Evolutionary conservation across 2,888 invertebrate species (phyloP).

Genomic region (Taphrorychus bicolor): DNA sequence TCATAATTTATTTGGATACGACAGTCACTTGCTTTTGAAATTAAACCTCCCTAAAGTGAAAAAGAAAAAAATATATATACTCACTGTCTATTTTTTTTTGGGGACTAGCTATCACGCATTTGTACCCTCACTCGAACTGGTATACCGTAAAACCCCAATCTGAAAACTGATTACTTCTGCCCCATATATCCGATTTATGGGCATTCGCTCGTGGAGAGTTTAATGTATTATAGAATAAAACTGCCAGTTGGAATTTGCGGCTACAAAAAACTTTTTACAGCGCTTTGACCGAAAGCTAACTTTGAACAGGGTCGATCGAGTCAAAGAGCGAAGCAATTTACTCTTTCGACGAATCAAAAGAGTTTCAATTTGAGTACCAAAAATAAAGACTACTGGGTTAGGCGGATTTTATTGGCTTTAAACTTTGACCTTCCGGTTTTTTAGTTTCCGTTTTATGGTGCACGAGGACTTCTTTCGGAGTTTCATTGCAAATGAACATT

Average conservation of each 20-base stretch:
- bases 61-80: too few species aligned
- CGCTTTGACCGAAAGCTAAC: constrained; percentile 5
- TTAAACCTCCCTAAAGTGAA: too few species aligned
- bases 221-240: neutral
- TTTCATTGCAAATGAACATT: neutral
- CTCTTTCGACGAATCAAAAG: neutral
- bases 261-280: constrained; percentile 1
- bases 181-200: neutral
- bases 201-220: neutral
- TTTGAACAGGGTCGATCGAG: neutral
- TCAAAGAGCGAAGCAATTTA: constrained; percentile 4
- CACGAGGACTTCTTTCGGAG: neutral
- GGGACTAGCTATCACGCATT: too few species aligned
- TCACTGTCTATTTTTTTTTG: too few species aligned
- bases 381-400: neutral
- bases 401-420: neutral
- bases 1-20: too few species aligned
- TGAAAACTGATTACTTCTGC: neutral
- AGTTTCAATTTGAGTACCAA: neutral
- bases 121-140: too few species aligned
- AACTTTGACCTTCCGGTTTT: neutral
- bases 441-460: neutral
- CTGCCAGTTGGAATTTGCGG: neutral
- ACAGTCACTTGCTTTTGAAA: too few species aligned
- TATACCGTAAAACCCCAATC: too few species aligned